Percentiles rank a stretch among this genome's conserved stretches.
These are phyloP conservation scores for Hedychridium roseum DNA, from an alignment of 2,888 invertebrate species.

Conservation along the genomic window DNA sequence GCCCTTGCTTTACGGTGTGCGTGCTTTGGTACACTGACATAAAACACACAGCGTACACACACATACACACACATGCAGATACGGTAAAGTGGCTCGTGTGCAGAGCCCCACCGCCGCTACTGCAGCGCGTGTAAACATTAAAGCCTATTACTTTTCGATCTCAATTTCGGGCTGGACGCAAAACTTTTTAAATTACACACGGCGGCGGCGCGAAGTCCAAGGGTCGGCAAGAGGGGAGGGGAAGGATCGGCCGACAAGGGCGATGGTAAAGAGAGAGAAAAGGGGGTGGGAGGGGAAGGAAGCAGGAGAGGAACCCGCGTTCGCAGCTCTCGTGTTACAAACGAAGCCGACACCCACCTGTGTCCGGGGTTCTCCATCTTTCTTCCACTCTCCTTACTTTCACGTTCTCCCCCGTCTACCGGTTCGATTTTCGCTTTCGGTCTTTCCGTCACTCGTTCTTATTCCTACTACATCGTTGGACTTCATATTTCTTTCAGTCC, in stretches of 20 bases:
- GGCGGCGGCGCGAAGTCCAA: constrained; percentile 2
- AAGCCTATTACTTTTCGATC: constrained; percentile 32
- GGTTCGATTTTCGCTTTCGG: neutral
- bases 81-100: too few species aligned
- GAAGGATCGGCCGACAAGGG: constrained; percentile 6
- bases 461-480: too few species aligned
- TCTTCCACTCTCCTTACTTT: constrained; percentile 9
- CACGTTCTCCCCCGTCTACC: constrained; percentile 9
- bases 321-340: constrained; percentile 55
- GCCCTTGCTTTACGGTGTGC: too few species aligned
- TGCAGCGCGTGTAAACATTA: constrained; percentile 26
- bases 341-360: constrained; percentile 58
- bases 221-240: constrained; percentile 1
- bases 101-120: too few species aligned
- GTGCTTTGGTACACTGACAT: too few species aligned
- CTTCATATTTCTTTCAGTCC: too few species aligned
- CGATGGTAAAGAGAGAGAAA: neutral
- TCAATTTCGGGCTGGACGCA: constrained; percentile 5
- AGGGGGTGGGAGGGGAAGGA: constrained; percentile 8
- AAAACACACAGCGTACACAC: too few species aligned
- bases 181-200: constrained; percentile 40
- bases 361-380: constrained; percentile 37
- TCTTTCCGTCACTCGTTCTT: constrained; percentile 5
- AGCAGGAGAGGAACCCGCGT: constrained; percentile 27
- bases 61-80: too few species aligned